phyloP scores from a whole-genome alignment of 2,888 invertebrate species.

The Dascillus cervinus region DNA sequence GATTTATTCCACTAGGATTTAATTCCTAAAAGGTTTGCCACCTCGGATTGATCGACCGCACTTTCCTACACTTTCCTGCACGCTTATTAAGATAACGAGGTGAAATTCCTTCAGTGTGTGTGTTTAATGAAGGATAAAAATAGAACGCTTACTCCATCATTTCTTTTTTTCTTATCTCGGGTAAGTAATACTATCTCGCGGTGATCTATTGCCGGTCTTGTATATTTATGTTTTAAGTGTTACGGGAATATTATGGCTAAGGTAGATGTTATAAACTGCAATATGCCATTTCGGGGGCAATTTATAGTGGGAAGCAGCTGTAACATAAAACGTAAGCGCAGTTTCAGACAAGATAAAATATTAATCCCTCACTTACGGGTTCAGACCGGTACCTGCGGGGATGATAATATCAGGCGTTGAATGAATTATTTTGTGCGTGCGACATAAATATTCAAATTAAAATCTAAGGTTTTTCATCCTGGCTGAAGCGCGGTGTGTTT shows the following conservation, averaged over 20 bases:
- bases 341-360: constrained; percentile 21
- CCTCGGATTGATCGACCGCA: no score
- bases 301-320: constrained; percentile 26
- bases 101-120: no score
- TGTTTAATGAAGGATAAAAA: no score
- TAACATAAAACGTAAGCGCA: constrained; percentile 23
- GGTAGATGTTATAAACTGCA: constrained; percentile 23
- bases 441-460: no score
- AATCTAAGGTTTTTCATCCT: no score
- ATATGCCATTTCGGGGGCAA: constrained; percentile 22
- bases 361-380: constrained; percentile 24
- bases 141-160: no score
- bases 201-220: background rate
- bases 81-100: no score
- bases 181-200: constrained; percentile 1
- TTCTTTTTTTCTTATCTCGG: constrained; percentile 3
- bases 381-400: constrained; percentile 14
- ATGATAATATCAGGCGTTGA: constrained; percentile 14
- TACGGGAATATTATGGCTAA: constrained; percentile 16
- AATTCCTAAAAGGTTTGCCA: constrained; percentile 13
- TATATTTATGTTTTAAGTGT: constrained; percentile 5
- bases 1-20: constrained; percentile 14
- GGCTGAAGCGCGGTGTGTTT: no score
- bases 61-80: no score
- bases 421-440: constrained; percentile 9